Conservation (phyloP, 2,797 vertebrate species). For the Huso huso region DNA sequence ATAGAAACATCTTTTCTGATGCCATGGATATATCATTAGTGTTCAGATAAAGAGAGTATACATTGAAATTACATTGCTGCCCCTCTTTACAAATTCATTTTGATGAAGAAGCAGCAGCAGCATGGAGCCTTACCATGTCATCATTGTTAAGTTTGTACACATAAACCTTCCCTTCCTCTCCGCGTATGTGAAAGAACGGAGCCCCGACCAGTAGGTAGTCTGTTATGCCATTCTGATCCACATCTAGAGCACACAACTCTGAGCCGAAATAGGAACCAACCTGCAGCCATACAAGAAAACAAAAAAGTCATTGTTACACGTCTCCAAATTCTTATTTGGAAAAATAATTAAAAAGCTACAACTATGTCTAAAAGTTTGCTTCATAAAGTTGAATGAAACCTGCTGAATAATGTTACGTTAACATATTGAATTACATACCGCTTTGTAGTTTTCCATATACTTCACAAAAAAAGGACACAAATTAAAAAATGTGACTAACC, state of each 20-base stretch:
- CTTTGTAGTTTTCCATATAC: no score
- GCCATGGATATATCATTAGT: not conserved
- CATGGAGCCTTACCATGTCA: not conserved
- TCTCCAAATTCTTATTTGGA: not conserved
- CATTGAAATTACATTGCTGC: not conserved
- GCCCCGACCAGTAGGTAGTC: constrained; percentile 61
- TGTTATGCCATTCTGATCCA: constrained; percentile 42
- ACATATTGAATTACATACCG: no score
- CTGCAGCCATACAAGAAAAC: constrained; percentile 37
- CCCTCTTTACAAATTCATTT: not conserved
- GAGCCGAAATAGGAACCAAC: constrained; percentile 71
- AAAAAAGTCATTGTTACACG: not conserved
- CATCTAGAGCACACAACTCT: constrained; percentile 57
- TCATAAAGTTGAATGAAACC: no score
- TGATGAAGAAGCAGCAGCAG: no score
- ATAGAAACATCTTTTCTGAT: no score
- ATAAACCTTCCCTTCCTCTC: constrained; percentile 66
- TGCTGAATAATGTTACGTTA: no score
- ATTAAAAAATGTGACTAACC: no score
- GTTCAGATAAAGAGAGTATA: not conserved
- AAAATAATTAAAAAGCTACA: not conserved
- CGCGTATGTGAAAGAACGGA: constrained; percentile 47
- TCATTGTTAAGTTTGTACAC: constrained; percentile 47
- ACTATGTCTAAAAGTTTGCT: not conserved
- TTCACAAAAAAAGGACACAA: no score